Evolutionary conservation across 2,797 vertebrate species (phyloP), one percentile per base, ranked within the genome.

Genomic region (Benthosema pterotum): DNA sequence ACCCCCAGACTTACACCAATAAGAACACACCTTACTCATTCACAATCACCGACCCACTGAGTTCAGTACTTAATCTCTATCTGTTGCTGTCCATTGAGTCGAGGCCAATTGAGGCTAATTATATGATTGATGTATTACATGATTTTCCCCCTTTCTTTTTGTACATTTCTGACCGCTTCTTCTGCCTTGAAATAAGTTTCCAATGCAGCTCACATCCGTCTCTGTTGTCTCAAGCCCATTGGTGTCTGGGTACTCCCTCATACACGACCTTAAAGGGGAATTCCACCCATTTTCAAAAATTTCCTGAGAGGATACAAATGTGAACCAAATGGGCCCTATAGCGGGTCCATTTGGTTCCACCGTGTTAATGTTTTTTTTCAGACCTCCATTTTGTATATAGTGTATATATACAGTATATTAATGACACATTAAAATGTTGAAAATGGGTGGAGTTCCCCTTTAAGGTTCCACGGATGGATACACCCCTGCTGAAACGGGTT

Each of bases 381-480:
- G n/a, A n/a, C n/a, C n/a, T n/a, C n/a, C n/a, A n/a, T n/a, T n/a
- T n/a, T n/a, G n/a, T n/a, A n/a, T n/a, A n/a, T n/a, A n/a, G n/a
- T n/a, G n/a, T n/a, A n/a, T n/a, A n/a, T n/a, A n/a, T n/a, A n/a
- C n/a, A n/a, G n/a, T n/a, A n/a, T n/a, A n/a, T n/a, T n/a, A n/a
- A n/a, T n/a, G n/a, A n/a, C n/a, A n/a, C n/a, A n/a, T n/a, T n/a
- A n/a, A n/a, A n/a, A n/a, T n/a, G n/a, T n/a, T n/a, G n/a, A n/a
- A n/a, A n/a, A n/a, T n/a, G n/a, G n/a, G n/a, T n/a, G n/a, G n/a
- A n/a, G n/a, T n/a, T n/a, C n/a, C n/a, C n/a, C n/a, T n/a, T n/a
- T n/a, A 57, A 72, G 72, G 61, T 12, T 50, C 47, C 50, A 17
- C 5, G 15, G 83, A 87, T 90, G 89, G 72, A 89, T 91, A 80